Base-by-base conservation (phyloP, 1,140 invertebrate genomes). In the Thaumatotibia leucotreta region DNA sequence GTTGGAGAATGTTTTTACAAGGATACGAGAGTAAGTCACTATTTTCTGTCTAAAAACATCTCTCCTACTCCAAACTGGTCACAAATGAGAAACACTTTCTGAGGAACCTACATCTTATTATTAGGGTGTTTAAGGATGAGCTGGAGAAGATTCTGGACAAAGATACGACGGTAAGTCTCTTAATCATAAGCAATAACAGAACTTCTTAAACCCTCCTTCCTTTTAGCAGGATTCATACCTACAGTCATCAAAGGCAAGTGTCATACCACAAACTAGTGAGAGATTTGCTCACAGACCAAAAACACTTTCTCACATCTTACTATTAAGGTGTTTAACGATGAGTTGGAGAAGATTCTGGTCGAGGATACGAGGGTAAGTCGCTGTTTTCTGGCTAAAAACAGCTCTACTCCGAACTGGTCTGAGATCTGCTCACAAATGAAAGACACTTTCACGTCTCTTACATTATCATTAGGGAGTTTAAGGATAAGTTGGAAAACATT, bases 221-320 rank as follows among this genome's bases (percentile, higher is more conserved):
- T n/a, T n/a, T n/a, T n/a, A n/a, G n/a, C n/a, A n/a, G n/a, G n/a
- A n/a, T n/a, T n/a, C n/a, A n/a, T n/a, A n/a, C n/a, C n/a, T n/a
- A n/a, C n/a, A n/a, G n/a, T n/a, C n/a, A n/a, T n/a, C 32, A 5
- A 4, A 2, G n/a, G 27, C 6, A 3, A 2, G 3, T 11, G 33
- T 39, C 96, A 0, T 99, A 99, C 83, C 97, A 97, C 69, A 97
- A 98, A 87, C 95, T 97, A 20, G 97, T 99, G 1, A 95, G 97
- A 74, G 98, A 99, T 91, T 93, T 99, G 54, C 96, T 99, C 68
- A 95, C 97, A 50, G 98, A 99, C 76, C 98, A 99, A 88, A 96
- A 96, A 77, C 96, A 98, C 84, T 99, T 99, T 91, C 93, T 99
- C 99, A 32, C 96, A 98, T 82, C 97, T 99, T 94, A 97, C 99